Conservation (phyloP, 2,113 vertebrate species). For the Heterochromis multidens region DNA sequence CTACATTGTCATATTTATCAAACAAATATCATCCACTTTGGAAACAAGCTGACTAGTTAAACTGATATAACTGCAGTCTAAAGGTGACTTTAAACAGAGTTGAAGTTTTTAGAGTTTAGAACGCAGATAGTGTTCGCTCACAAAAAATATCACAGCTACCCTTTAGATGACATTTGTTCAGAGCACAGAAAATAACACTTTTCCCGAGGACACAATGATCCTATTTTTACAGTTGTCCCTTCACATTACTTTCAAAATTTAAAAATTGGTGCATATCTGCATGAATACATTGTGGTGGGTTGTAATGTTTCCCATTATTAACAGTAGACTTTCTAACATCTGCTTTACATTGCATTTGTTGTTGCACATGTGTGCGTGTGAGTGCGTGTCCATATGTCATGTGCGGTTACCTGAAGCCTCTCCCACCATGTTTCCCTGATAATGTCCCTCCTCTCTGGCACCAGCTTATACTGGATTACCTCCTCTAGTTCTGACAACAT, state of each 20-base stretch:
- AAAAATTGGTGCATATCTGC: neutral
- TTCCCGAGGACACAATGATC: neutral
- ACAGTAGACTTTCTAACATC: constrained; percentile 47
- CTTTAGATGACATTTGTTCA: neutral
- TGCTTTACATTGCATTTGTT: constrained; percentile 35
- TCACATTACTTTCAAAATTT: neutral
- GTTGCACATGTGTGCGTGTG: neutral
- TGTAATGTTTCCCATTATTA: constrained; percentile 51
- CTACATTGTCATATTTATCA: neutral
- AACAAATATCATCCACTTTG: neutral
- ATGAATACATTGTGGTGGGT: neutral
- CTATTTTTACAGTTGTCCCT: neutral
- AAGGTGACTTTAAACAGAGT: neutral
- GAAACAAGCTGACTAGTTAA: neutral
- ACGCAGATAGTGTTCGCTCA: neutral
- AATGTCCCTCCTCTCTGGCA: constrained; percentile 96
- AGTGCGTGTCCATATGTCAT: constrained; percentile 11
- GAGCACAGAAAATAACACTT: neutral
- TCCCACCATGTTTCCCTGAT: constrained; percentile 99
- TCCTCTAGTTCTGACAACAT: constrained; percentile 99
- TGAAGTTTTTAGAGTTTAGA: neutral
- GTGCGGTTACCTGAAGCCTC: constrained; percentile 87
- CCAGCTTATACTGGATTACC: constrained; percentile 99
- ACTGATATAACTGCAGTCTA: neutral
- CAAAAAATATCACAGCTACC: neutral